phyloP scores from a whole-genome alignment of 2,797 vertebrate genomes.

The Platalea minor region DNA sequence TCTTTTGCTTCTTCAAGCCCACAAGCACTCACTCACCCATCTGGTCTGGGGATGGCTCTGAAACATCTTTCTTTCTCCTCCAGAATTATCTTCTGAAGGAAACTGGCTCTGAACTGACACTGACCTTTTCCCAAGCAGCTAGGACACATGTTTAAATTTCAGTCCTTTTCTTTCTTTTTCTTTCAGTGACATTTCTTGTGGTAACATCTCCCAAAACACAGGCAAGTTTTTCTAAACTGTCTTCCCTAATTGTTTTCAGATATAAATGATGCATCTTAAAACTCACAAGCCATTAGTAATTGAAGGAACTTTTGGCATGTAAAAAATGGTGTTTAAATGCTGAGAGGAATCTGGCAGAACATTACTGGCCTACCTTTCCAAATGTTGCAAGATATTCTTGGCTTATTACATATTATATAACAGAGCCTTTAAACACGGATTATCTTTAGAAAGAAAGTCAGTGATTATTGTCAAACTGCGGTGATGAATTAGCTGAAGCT shows the following conservation, averaged over 20 bases:
- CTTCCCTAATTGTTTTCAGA: constrained; percentile 12
- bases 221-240: background rate
- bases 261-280: background rate
- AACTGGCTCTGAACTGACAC: background rate
- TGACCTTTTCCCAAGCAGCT: background rate
- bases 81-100: background rate
- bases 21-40: background rate
- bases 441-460: constrained; percentile 47
- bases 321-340: constrained; percentile 45
- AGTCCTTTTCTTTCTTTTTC: background rate
- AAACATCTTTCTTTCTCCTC: background rate
- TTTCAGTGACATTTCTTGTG: background rate
- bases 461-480: constrained; percentile 25
- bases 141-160: background rate
- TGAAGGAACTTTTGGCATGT: constrained; percentile 41
- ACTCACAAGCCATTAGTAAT: constrained; percentile 16
- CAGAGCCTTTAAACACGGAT: constrained; percentile 39
- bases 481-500: constrained; percentile 56
- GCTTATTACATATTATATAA: constrained; percentile 49
- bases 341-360: constrained; percentile 62
- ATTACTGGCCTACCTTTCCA: constrained; percentile 62
- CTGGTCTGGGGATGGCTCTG: background rate
- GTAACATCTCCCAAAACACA: background rate
- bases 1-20: background rate
- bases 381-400: constrained; percentile 66